Base-by-base conservation (phyloP, 2,888 invertebrate genomes). In the Phengaris alcon region DNA sequence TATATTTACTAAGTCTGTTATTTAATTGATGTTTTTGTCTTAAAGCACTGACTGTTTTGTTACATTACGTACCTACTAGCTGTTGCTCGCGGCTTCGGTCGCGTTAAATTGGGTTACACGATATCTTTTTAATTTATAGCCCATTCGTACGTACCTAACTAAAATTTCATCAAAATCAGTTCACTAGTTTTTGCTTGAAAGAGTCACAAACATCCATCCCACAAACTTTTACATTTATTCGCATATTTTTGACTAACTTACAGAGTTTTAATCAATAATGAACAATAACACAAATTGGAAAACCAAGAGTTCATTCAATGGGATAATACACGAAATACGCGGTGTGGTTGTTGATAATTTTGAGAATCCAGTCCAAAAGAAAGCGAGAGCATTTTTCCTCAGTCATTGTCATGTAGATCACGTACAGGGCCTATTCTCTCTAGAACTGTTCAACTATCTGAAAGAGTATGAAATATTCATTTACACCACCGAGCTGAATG, bases 381-480 rank as follows among this genome's bases (percentile, higher is more conserved):
- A 87, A 44, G 94, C 94, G 0, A 87, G 87, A 64, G 93, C 93
- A 0, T 96, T 94, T 84, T 96, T 96, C 82, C 82, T 96, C 6
- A 95, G 95, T 52, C 96, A 96, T 81, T 95, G 94, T 78, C 96
- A 96, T 79, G 79, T 82, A 0, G 96, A 96, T 83, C 96, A 96
- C 80, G 95, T 94, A 81, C 75, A 82, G 6, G 96, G 96, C 0
- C 81, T 96, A 2, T 76, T 79, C 15, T 76, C 73, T 0, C 0
- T 55, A 0, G 52, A 9, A 0, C 81, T 88, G 2, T 73, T 82
- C 0, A 52, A 76, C 3, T 44, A 77, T 0, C 75, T 88, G 15
- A 64, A n/a, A 6, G 55, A 72, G 12, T 77, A 82, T 0, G 77
- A 83, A 0, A 79, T 82, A 0, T 84, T 73, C 76, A 85, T 91